Base-by-base conservation (phyloP, 2,888 invertebrate species). In the Andrena minutula region DNA sequence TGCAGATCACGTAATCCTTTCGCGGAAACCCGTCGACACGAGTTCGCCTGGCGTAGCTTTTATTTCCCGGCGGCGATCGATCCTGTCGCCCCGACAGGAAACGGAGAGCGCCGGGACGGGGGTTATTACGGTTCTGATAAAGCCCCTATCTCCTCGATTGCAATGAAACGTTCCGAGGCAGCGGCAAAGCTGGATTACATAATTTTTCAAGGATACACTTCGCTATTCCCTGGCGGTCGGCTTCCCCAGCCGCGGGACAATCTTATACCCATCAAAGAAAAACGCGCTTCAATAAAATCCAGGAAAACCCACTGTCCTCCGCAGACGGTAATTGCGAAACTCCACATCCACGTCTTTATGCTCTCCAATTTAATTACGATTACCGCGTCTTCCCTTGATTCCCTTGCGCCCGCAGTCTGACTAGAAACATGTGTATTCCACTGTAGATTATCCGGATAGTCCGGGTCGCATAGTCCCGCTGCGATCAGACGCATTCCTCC, bases 1-100 rank as follows among this genome's bases (percentile, higher is more conserved):
- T 60, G 35, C 16, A 35, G 53, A 84, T 75, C 84, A 63, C 84
- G 75, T 85, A 84, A 85, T 75, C 72, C 65, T 64, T 84, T 78
- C 84, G 61, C 35, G 78, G 84, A 84, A 85, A 69, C 64, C 49
- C 68, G 69, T 73, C 70, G 71, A 65, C 81, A 58, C 58, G 69
- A 35, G 23, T 47, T 16, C 35, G 49, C 7, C 16, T 2, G 58
- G n/a, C 47, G 69, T 56, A 12, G 23, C 28, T 49, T 66, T 73
- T 60, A 30, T 73, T 65, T 10, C 23, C 30, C 47, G 7, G 8
- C 4, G 4, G 1, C 64, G 32, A 58, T 63, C 75, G 53, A 68
- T 78, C 32, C 47, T 28, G 20, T 30, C 41, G 41, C 10, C 23
- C 2, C 10, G 35, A 51, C 56, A 2, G 26, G 10, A 2, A n/a